Percentiles rank a stretch among this genome's conserved stretches.
Evolutionary conservation across 2,797 vertebrate species (phyloP).

Genomic region (Smutsia gigantea): DNA sequence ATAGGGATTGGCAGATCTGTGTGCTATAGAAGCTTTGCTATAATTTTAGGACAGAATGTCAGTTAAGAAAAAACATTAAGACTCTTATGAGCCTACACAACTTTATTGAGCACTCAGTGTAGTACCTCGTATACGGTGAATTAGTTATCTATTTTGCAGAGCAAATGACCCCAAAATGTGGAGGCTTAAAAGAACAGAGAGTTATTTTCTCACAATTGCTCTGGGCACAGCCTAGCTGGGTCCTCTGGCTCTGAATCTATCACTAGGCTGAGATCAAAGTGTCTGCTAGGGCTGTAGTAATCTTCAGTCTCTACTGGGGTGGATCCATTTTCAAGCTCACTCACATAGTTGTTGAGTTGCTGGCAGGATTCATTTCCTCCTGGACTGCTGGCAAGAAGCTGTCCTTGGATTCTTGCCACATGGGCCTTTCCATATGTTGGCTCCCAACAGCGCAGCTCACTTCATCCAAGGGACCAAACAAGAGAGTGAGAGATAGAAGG

Average conservation of each 20-base stretch:
- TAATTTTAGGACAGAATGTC: background rate
- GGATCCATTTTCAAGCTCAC: background rate
- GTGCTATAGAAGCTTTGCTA: background rate
- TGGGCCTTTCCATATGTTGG: background rate
- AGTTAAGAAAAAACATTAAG: background rate
- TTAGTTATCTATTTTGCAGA: background rate
- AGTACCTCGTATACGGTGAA: background rate
- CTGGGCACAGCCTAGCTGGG: background rate
- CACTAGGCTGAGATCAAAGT: background rate
- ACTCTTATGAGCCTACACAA: background rate
- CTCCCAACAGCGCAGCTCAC: background rate
- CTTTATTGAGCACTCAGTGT: background rate
- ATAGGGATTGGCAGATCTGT: background rate
- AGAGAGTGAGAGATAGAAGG: background rate
- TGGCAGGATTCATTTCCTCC: background rate
- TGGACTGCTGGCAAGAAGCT: background rate
- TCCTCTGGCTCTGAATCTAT: background rate
- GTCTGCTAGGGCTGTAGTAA: background rate
- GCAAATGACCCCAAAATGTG: background rate
- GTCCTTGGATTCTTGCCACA: background rate
- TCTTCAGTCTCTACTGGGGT: background rate
- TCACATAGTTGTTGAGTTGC: background rate
- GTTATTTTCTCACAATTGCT: background rate
- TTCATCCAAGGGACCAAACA: background rate
- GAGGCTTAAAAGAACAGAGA: background rate